phyloP scores from a whole-genome alignment of 2,797 vertebrate genomes.

The Sebastes oblongus region DNA sequence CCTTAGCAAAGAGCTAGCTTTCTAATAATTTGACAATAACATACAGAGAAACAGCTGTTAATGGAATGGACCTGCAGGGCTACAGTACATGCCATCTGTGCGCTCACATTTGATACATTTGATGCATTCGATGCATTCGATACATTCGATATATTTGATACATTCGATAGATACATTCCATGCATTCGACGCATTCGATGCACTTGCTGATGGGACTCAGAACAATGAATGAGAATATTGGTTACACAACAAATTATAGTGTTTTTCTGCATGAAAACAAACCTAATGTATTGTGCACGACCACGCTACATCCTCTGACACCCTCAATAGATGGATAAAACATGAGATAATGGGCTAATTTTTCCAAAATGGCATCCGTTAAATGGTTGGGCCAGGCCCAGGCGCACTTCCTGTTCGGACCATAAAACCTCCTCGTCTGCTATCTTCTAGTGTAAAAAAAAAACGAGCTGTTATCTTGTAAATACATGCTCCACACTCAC shows the following conservation, averaged over 20 bases:
- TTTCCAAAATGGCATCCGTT: slow-evolving; percentile 73
- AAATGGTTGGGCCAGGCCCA: slow-evolving; percentile 35
- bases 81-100: background rate
- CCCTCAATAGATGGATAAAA: background rate
- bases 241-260: background rate
- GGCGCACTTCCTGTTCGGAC: slow-evolving; percentile 26
- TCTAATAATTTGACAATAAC: background rate
- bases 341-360: slow-evolving; percentile 16
- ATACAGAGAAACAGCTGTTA: background rate
- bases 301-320: background rate
- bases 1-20: background rate
- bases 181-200: background rate
- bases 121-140: fast-evolving
- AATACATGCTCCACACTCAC: slow-evolving; percentile 59
- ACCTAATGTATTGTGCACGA: fast-evolving
- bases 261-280: background rate
- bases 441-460: background rate
- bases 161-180: too few species aligned
- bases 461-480: background rate
- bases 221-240: background rate
- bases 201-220: background rate
- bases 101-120: background rate
- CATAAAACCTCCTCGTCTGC: background rate
- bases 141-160: fast-evolving
- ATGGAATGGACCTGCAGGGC: background rate